Evolutionary conservation across 2,113 vertebrate species (phyloP).

Genomic region (Odontesthes bonariensis): DNA sequence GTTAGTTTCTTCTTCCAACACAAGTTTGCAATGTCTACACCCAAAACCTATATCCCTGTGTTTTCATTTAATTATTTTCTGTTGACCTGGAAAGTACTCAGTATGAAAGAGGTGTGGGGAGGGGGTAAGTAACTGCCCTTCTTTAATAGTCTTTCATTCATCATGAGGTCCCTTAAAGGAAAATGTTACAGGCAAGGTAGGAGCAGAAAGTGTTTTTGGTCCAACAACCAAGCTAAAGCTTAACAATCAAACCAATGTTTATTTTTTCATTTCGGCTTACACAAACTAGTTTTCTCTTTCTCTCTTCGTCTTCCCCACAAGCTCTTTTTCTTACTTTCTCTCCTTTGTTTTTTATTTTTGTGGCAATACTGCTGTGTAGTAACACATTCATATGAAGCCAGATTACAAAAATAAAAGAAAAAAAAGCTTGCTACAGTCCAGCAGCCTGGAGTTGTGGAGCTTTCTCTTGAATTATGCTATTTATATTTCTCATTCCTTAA

Average conservation of each 20-base stretch:
- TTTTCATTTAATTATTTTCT: slow-evolving; percentile 38
- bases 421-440: slow-evolving; percentile 37
- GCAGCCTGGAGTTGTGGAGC: slow-evolving; percentile 58
- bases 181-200: slow-evolving; percentile 41
- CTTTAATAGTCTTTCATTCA: slow-evolving; percentile 54
- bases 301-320: slow-evolving; percentile 12
- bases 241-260: slow-evolving; percentile 44
- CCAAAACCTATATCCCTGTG: slow-evolving; percentile 12
- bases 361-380: slow-evolving; percentile 33
- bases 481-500: slow-evolving; percentile 70
- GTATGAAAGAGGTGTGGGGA: slow-evolving; percentile 14
- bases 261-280: slow-evolving; percentile 20
- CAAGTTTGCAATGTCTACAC: slow-evolving; percentile 8
- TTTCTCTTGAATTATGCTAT: slow-evolving; percentile 81
- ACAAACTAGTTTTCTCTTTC: background rate
- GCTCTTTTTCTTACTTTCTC: slow-evolving; percentile 15
- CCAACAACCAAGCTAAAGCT: slow-evolving; percentile 49
- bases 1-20: background rate
- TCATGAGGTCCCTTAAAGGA: slow-evolving; percentile 43
- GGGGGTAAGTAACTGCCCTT: slow-evolving; percentile 25
- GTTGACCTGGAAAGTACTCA: slow-evolving; percentile 39
- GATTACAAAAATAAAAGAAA: slow-evolving; percentile 41
- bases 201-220: slow-evolving; percentile 41
- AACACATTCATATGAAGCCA: slow-evolving; percentile 43
- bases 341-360: slow-evolving; percentile 1